Conservation (phyloP, 2,113 vertebrate species). For the Pterocles gutturalis region DNA sequence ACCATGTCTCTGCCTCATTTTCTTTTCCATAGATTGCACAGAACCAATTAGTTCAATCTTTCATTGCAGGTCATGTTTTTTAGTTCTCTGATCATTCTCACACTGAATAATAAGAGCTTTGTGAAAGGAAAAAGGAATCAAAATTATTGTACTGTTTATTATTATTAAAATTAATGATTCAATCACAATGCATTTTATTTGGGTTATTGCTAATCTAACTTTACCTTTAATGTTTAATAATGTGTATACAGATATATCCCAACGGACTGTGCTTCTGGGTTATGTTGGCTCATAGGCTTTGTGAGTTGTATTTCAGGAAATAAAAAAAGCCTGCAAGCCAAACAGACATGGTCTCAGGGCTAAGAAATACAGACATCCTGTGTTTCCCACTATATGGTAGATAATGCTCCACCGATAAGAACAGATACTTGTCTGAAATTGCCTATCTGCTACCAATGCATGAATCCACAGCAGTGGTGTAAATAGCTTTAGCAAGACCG, state of each 20-base stretch:
- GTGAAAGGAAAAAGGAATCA: neutral
- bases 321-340: neutral
- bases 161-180: conserved; percentile 58
- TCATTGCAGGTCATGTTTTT: neutral
- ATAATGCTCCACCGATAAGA: neutral
- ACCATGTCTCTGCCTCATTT: conserved; percentile 7
- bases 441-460: accelerated
- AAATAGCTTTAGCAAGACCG: neutral
- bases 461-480: neutral
- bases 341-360: neutral
- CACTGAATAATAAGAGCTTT: conserved; percentile 16
- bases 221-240: conserved; percentile 41
- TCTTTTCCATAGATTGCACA: conserved; percentile 2
- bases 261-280: neutral
- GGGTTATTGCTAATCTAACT: conserved; percentile 2
- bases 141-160: neutral
- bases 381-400: neutral
- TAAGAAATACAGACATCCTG: neutral
- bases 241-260: neutral
- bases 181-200: conserved; percentile 31
- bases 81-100: conserved; percentile 47
- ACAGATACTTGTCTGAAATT: neutral
- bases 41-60: conserved; percentile 51
- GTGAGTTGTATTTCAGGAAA: neutral
- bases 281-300: neutral